phyloP scores from a whole-genome alignment of 2,888 invertebrate genomes.

The Phytoseiulus persimilis region DNA sequence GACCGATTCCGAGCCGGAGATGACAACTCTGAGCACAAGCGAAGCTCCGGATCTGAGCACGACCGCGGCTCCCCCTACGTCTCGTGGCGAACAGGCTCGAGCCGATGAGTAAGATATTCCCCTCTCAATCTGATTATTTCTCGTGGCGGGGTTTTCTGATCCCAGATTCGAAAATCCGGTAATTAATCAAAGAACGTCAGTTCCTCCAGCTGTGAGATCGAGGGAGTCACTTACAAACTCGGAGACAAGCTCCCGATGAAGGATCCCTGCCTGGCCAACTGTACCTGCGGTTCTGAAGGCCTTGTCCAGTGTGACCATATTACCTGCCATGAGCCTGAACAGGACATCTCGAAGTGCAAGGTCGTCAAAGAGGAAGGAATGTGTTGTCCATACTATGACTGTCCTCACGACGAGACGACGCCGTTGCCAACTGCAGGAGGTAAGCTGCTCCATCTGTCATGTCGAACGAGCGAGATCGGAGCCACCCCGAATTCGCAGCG shows the following conservation, averaged over 20 bases:
- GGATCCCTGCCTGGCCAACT: conserved; percentile 30
- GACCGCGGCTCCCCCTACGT: background rate
- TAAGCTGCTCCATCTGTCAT: background rate
- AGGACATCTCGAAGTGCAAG: conserved; percentile 42
- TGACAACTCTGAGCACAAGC: background rate
- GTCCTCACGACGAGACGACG: conserved; percentile 40
- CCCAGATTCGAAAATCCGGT: background rate
- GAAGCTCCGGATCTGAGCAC: background rate
- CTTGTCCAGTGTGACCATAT: conserved; percentile 45
- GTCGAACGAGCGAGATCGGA: background rate
- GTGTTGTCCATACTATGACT: conserved; percentile 45
- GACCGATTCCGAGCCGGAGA: background rate
- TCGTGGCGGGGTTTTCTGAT: background rate
- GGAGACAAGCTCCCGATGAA: conserved; percentile 6
- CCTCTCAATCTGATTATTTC: conserved; percentile 31
- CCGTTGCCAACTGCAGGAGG: background rate
- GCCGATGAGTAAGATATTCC: conserved; percentile 21
- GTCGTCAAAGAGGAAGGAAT: conserved; percentile 40
- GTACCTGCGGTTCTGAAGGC: conserved; percentile 40
- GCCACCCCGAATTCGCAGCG: too few relatives aligned
- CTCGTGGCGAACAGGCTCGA: conserved; percentile 12
- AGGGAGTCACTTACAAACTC: conserved; percentile 18
- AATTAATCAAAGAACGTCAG: background rate
- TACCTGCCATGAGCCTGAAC: conserved; percentile 42
- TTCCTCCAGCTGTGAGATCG: conserved; percentile 36